Base-by-base conservation (phyloP, 2,888 invertebrate genomes). In the Andrena marginata region DNA sequence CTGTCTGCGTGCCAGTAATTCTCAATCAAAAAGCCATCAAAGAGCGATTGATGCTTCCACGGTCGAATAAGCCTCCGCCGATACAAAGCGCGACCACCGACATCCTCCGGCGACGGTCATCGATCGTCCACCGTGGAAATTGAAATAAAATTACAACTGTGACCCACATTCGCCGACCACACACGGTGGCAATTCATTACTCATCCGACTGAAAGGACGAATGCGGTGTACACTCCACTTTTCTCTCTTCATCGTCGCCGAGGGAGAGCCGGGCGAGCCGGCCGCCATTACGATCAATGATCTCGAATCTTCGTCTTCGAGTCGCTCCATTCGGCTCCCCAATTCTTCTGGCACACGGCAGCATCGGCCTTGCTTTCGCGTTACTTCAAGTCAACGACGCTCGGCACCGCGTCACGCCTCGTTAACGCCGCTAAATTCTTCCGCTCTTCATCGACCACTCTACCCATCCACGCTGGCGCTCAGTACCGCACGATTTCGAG, bases 91-190 rank as follows among this genome's bases (percentile, higher is more conserved):
- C 68, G 31, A 49, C 33, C 48, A 59, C 48, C 56, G 31, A 16
- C 68, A 51, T 60, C 29, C 48, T 62, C 56, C 33, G 49, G 23
- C 29, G 70, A 26, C 48, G 48, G 13, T 77, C 63, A 77, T 72
- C 77, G 77, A 73, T 77, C 59, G 49, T 35, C 5, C 13, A 20
- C 29, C 56, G 26, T 63, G 56, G 33, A 77, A 64, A 70, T 80
- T 70, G 59, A 69, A 76, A 76, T 77, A 77, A 80, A 70, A 77
- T 70, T 77, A 70, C 77, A n/a, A 23, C 70, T 42, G 13, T 64
- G 79, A 76, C 77, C 79, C 56, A 79, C 26, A 69, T 79, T 63
- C 63, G n/a, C 35, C 23, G 35, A 59, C 59, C 60, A 29, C 62
- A 42, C 64, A 54, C 48, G 29, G 26, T 23, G 63, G 29, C 69